phyloP scores from a whole-genome alignment of 2,888 invertebrate genomes.

The Pristionchus entomophagus region DNA sequence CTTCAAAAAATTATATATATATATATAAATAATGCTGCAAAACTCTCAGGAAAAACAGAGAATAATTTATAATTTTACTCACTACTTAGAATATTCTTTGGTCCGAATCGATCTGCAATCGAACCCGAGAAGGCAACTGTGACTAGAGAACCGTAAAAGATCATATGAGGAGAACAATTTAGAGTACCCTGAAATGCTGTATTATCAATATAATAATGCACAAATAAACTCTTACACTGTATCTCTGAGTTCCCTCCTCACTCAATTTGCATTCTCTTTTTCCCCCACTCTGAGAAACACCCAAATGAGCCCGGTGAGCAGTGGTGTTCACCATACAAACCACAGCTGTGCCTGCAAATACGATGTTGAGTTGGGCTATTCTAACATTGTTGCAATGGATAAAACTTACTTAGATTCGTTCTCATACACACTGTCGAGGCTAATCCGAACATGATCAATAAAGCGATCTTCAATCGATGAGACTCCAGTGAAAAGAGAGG shows the following conservation, averaged over 20 bases:
- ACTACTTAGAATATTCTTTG: conserved; percentile 55
- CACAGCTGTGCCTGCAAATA: conserved; percentile 57
- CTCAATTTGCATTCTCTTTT: background rate
- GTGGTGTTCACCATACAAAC: conserved; percentile 67
- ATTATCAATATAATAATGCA: background rate
- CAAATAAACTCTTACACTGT: background rate
- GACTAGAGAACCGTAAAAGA: conserved; percentile 66
- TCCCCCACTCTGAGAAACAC: background rate
- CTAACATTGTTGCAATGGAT: no score
- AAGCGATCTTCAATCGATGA: conserved; percentile 19
- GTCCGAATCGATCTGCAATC: conserved; percentile 65
- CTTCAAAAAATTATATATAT: background rate
- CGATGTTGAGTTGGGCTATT: no score
- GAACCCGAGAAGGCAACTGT: conserved; percentile 61
- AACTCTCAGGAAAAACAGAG: no score
- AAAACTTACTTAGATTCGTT: conserved; percentile 49
- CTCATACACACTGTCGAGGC: conserved; percentile 55
- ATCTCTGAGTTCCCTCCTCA: background rate
- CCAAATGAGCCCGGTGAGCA: conserved; percentile 44
- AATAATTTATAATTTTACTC: background rate
- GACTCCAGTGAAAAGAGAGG: conserved; percentile 33
- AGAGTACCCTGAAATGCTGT: conserved; percentile 56
- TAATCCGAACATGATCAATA: conserved; percentile 44
- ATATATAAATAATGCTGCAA: no score
- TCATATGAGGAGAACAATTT: conserved; percentile 62